These are phyloP conservation scores for Liodrosophila aerea DNA, from an alignment of 2,888 invertebrate species.

Conservation along the genomic window DNA sequence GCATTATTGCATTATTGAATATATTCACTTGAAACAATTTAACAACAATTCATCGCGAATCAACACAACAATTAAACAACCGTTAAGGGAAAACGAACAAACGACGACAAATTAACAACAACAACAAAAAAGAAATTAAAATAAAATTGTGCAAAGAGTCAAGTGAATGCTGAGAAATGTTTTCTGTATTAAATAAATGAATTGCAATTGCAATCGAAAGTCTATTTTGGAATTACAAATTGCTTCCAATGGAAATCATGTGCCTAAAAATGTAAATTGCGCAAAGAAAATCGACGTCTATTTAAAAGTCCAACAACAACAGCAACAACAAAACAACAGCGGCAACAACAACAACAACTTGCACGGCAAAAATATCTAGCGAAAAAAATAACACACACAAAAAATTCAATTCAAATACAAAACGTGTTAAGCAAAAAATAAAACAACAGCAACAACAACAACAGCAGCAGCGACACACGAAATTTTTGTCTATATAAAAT, in stretches of 20 bases:
- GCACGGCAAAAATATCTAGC: slow-evolving; percentile 63
- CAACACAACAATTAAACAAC: not conserved
- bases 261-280: slow-evolving; percentile 79
- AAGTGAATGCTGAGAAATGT: slow-evolving; percentile 22
- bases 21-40: not conserved
- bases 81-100: not conserved
- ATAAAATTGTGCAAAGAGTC: slow-evolving; percentile 24
- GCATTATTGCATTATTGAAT: slow-evolving; percentile 34
- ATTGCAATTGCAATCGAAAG: slow-evolving; percentile 58
- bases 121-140: slow-evolving; percentile 1
- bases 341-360: slow-evolving; percentile 37
- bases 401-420: slow-evolving; percentile 72
- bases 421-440: slow-evolving; percentile 70
- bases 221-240: slow-evolving; percentile 70
- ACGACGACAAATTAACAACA: not conserved
- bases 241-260: slow-evolving; percentile 76
- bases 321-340: slow-evolving; percentile 18
- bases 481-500: slow-evolving; percentile 72
- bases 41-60: not conserved
- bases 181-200: slow-evolving; percentile 33
- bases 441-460: slow-evolving; percentile 47
- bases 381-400: slow-evolving; percentile 44
- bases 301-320: slow-evolving; percentile 65
- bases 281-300: slow-evolving; percentile 76
- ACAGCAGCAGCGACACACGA: slow-evolving; percentile 56